A percentile compares a stretch with the other conserved stretches of the same genome.
These are phyloP conservation scores for Mus musculus DNA, from an alignment of 2,113 vertebrate genomes.

Conservation along the genomic window GRCm39 chr9:27878501-27879000, in stretches of 20 bases:
- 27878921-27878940: neutral
- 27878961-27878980: neutral
- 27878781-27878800: neutral
- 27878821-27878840: neutral
- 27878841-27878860: neutral
- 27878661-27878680: neutral
- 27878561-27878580: slow-evolving; percentile 25
- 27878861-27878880: neutral
- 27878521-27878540: neutral
- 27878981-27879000: neutral
- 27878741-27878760: neutral
- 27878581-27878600: neutral
- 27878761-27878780: neutral
- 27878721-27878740: too few species aligned
- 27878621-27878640: neutral
- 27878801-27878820: neutral
- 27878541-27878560: neutral
- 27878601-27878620: neutral
- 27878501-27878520: neutral
- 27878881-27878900: neutral
- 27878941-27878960: neutral
- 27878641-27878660: neutral
- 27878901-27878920: neutral
- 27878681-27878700: neutral
- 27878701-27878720: neutral